These are phyloP conservation scores for Manis pentadactyla DNA, from an alignment of 2,797 vertebrate genomes.

Conservation along the genomic window DNA sequence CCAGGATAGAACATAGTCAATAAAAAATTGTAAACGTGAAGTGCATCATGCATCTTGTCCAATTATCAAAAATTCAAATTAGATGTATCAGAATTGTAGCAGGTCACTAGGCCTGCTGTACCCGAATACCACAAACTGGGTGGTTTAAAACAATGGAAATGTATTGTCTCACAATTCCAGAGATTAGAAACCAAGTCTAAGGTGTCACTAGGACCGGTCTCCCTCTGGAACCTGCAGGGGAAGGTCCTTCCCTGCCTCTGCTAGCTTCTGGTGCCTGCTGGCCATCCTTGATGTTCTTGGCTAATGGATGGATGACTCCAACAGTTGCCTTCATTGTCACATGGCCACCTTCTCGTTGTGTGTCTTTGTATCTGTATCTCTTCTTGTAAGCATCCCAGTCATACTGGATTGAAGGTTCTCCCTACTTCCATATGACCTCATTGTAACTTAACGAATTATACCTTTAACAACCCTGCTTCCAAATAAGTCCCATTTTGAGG, in stretches of 20 bases:
- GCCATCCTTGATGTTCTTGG: not conserved
- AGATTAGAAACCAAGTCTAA: not conserved
- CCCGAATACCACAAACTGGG: not conserved
- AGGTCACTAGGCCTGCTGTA: not conserved
- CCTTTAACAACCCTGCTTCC: not conserved
- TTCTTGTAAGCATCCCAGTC: not conserved
- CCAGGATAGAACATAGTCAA: not conserved
- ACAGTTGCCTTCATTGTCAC: not conserved
- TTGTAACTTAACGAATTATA: not conserved
- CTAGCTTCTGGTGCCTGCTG: not conserved
- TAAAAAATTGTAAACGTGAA: not conserved
- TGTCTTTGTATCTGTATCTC: not conserved
- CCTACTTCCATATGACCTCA: not conserved
- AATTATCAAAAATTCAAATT: slow-evolving; percentile 16
- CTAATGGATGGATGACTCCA: not conserved
- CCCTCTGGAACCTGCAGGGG: not conserved
- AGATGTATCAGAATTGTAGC: not conserved
- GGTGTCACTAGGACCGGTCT: not conserved
- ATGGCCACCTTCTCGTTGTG: not conserved
- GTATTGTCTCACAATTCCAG: not conserved
- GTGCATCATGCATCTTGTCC: not conserved
- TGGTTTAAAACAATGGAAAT: not conserved
- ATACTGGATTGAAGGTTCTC: not conserved
- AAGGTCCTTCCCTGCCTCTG: not conserved
- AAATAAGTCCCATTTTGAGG: not conserved